A percentile compares a stretch with the other conserved stretches of the same genome.
These are phyloP conservation scores for Hippocampus abdominalis DNA, from an alignment of 2,113 vertebrate genomes.

Conservation along the genomic window DNA sequence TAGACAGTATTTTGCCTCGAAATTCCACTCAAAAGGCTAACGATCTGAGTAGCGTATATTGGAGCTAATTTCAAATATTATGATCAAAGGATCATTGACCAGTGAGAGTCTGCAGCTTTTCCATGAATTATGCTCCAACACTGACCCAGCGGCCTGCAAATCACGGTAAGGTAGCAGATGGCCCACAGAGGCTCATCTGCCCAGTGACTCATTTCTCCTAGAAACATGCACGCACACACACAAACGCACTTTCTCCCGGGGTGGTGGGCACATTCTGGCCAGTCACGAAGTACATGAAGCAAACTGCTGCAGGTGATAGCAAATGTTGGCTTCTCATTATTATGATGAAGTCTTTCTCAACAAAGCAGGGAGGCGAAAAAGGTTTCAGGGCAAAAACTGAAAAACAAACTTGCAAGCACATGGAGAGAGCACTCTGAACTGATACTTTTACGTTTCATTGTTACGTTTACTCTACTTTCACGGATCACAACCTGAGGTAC, in stretches of 20 bases:
- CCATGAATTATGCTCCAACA: not conserved
- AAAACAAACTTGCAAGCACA: not conserved
- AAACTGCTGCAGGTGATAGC: conserved; percentile 39
- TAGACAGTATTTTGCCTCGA: not conserved
- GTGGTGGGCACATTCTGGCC: conserved; percentile 28
- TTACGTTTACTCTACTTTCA: not conserved
- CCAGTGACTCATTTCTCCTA: conserved; percentile 34
- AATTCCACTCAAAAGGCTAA: not conserved
- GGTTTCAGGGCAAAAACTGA: not conserved
- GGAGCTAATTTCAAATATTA: conserved; percentile 32
- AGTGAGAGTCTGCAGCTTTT: conserved; percentile 20
- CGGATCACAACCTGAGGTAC: not conserved
- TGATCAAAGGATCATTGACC: conserved; percentile 4
- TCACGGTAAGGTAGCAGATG: conserved; percentile 20
- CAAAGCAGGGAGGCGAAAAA: not conserved
- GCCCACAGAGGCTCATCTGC: conserved; percentile 28
- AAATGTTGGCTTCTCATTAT: conserved; percentile 26
- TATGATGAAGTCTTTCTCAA: not conserved
- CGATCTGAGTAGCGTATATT: not conserved
- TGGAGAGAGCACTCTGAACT: not conserved
- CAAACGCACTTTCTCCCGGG: conserved; percentile 20
- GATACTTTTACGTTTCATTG: no score
- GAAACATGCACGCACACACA: conserved; percentile 20
- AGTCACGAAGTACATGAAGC: conserved; percentile 20
- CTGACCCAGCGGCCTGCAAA: conserved; percentile 26